Base-by-base conservation (phyloP, 2,888 invertebrate genomes). In the Orthosia incerta region DNA sequence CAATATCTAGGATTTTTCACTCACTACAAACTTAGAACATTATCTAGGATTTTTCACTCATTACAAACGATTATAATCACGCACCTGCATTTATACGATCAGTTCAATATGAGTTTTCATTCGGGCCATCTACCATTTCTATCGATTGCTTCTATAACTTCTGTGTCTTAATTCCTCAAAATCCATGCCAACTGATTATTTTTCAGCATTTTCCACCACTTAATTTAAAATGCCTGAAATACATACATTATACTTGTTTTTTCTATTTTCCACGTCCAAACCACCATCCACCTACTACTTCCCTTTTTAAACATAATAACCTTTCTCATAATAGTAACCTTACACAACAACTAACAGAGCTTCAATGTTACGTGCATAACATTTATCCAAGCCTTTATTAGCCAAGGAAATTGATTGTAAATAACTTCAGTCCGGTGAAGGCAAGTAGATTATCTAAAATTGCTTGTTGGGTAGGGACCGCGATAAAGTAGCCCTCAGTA, bases 351-450 rank as follows among this genome's bases (percentile, higher is more conserved):
- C 70, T 65, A 62, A 66, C 39, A 51, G 26, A 72, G 70, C 39
- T 63, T n/a, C 45, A n/a, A 64, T 26, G 76, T 80, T 75, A 86
- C 79, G 76, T 86, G 80, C 73, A 81, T 73, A 77, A 72, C 70
- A 80, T 85, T 85, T 82, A 84, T 76, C 78, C 79, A 51, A 68
- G 64, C 68, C 82, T 85, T 76, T 90, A 90, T 89, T 89, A 88
- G 89, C 66, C 74, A 71, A 88, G 90, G 87, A 91, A 91, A 91
- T 91, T 91, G 91, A 91, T 91, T 89, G 90, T 90, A 90, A 91
- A 91, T 90, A 91, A 88, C 87, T 88, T 88, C 80, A 86, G 87
- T 85, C 88, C 85, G 85, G 80, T 39, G 70, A 75, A 87, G 87
- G 79, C 81, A 65, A 82, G 85, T 88, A 87, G 89, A 88, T 89